Evolutionary conservation across 2,797 vertebrate species (phyloP).

Genomic region (Denticeps clupeoides): DNA sequence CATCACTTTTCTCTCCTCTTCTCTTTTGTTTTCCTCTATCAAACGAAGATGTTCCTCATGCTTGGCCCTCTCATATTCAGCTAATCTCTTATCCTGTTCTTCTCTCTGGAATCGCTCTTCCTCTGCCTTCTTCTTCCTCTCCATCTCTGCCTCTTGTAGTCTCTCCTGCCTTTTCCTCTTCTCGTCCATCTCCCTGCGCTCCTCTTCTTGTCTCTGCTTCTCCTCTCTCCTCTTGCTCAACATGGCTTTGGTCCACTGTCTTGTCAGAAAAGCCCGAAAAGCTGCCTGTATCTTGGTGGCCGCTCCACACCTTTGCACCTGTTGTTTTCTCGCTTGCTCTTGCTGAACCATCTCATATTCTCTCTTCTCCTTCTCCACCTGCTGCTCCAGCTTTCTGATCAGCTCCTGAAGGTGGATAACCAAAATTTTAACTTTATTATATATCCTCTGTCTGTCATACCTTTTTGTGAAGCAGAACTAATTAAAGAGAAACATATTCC

Average conservation of each 20-base stretch:
- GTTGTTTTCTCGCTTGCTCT: slow-evolving; percentile 38
- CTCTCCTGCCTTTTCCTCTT: slow-evolving; percentile 47
- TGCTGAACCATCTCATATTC: slow-evolving; percentile 50
- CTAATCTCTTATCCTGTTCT: slow-evolving; percentile 32
- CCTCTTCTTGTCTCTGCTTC: slow-evolving; percentile 35
- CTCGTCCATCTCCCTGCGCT: slow-evolving; percentile 30
- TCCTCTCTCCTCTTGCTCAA: slow-evolving; percentile 41
- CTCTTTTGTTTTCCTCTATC: slow-evolving; percentile 36
- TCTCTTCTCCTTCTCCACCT: slow-evolving; percentile 62
- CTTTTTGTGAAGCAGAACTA: too few relatives aligned
- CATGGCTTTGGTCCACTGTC: slow-evolving; percentile 13
- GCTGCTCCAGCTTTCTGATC: slow-evolving; percentile 58
- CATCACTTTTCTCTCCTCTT: too few relatives aligned
- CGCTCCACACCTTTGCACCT: slow-evolving; percentile 40
- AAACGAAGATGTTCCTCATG: slow-evolving; percentile 32
- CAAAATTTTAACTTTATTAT: too few relatives aligned
- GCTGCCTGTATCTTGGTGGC: slow-evolving; percentile 61
- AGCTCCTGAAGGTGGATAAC: slow-evolving; percentile 50
- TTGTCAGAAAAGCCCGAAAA: slow-evolving; percentile 45
- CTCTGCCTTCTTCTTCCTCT: slow-evolving; percentile 39
- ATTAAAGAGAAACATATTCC: too few relatives aligned
- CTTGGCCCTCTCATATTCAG: slow-evolving; percentile 56
- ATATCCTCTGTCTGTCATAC: too few relatives aligned
- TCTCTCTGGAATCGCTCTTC: slow-evolving; percentile 34
- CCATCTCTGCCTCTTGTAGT: slow-evolving; percentile 27